Evolutionary conservation across 2,888 invertebrate species (phyloP).

Genomic region (Calliopum simillimum): DNA sequence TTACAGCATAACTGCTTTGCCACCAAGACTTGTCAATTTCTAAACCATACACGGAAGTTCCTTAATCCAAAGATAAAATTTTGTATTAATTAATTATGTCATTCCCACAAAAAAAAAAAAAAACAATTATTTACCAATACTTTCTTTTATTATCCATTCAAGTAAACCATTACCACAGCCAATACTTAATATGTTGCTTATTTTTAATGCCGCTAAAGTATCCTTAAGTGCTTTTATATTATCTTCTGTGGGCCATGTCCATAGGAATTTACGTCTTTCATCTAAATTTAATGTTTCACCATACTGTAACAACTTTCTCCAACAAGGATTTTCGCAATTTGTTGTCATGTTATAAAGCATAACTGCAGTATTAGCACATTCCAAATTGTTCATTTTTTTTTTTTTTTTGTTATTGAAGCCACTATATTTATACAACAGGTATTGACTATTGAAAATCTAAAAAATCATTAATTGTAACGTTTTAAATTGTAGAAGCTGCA

Average conservation of each 20-base stretch:
- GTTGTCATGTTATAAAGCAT: constrained; percentile 50
- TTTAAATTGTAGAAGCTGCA: neutral
- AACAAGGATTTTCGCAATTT: constrained; percentile 54
- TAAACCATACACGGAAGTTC: constrained; percentile 74
- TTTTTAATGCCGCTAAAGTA: constrained; percentile 66
- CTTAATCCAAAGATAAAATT: constrained; percentile 66
- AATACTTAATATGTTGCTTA: constrained; percentile 74
- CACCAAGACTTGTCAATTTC: constrained; percentile 88
- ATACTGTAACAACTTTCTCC: constrained; percentile 67
- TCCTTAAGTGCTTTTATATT: constrained; percentile 73
- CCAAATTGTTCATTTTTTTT: too few relatives aligned
- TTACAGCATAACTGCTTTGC: constrained; percentile 80
- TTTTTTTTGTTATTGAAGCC: too few relatives aligned
- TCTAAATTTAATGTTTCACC: constrained; percentile 55
- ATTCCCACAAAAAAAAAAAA: neutral
- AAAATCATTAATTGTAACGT: too few relatives aligned
- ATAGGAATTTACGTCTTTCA: constrained; percentile 71
- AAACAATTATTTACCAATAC: constrained; percentile 70
- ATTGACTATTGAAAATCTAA: too few relatives aligned
- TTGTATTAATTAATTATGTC: constrained; percentile 5
- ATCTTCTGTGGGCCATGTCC: constrained; percentile 79
- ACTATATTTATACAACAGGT: too few relatives aligned
- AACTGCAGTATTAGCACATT: neutral
- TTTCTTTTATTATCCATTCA: constrained; percentile 80
- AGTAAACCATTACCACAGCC: constrained; percentile 86